These are phyloP conservation scores for Guaruba guarouba DNA, from an alignment of 2,113 vertebrate species.

Conservation along the genomic window DNA sequence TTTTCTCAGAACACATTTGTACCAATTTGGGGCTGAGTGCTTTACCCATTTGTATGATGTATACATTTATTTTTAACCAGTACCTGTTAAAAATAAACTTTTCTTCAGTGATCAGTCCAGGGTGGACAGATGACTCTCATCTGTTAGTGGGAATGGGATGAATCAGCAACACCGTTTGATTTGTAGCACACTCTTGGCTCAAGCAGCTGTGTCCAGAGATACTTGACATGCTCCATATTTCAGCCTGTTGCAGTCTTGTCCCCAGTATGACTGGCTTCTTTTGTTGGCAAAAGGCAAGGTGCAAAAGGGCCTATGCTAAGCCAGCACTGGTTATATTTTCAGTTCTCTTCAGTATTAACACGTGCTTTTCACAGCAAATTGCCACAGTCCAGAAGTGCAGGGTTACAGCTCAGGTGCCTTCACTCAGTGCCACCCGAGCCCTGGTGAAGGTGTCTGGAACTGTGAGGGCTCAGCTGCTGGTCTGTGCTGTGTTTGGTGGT, in stretches of 20 bases:
- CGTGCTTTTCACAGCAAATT: background rate
- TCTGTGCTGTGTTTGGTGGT: background rate
- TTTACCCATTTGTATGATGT: constrained; percentile 28
- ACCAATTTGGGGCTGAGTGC: constrained; percentile 5
- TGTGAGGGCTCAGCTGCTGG: background rate
- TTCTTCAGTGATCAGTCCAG: constrained; percentile 35
- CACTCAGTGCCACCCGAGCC: background rate
- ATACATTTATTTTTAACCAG: constrained; percentile 56
- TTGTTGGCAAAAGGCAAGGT: background rate
- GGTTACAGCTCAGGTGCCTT: background rate
- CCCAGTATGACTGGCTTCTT: background rate
- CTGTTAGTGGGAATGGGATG: constrained; percentile 47
- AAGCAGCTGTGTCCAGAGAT: constrained; percentile 19
- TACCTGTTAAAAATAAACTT: constrained; percentile 61
- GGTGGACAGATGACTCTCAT: constrained; percentile 51
- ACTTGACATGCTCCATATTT: constrained; percentile 4
- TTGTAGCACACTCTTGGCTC: background rate
- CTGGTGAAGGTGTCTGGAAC: background rate
- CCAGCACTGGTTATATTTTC: background rate
- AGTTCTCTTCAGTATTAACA: background rate
- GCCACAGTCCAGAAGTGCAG: background rate
- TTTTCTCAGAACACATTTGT: constrained; percentile 48
- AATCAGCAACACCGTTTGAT: background rate
- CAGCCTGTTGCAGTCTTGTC: background rate
- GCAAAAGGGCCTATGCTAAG: background rate